Evolutionary conservation across 2,113 vertebrate species (phyloP).

Genomic region (Danio rerio): DNA sequence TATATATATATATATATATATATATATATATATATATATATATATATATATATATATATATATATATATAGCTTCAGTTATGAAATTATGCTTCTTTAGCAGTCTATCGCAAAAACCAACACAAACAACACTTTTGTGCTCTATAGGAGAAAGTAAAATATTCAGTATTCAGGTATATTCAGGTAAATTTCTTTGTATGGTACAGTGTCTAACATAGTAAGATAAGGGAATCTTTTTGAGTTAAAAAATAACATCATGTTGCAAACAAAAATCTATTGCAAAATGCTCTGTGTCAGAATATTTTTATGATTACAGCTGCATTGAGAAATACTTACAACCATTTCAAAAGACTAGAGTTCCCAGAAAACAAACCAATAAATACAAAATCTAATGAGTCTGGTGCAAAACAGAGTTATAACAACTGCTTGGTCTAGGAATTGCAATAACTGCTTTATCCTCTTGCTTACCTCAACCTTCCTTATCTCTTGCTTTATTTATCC

Average conservation of each 20-base stretch:
- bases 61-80: too few species aligned
- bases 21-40: too few species aligned
- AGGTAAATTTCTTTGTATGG: neutral
- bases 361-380: conserved; percentile 10
- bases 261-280: neutral
- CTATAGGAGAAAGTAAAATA: too few species aligned
- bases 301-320: neutral
- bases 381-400: neutral
- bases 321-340: conserved; percentile 8
- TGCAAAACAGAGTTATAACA: neutral
- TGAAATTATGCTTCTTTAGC: too few species aligned
- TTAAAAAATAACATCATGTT: neutral
- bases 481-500: conserved; percentile 14
- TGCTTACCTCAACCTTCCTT: conserved; percentile 34
- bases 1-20: too few species aligned
- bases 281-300: conserved; percentile 2
- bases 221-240: neutral
- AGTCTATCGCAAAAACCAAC: too few species aligned
- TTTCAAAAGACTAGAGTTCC: neutral
- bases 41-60: too few species aligned
- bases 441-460: neutral
- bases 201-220: neutral
- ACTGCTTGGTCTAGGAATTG: too few species aligned
- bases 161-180: too few species aligned
- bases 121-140: too few species aligned